Percentiles rank a stretch among this genome's conserved stretches.
These are phyloP conservation scores for Ophion obscuratus DNA, from an alignment of 2,888 invertebrate genomes.

Conservation along the genomic window DNA sequence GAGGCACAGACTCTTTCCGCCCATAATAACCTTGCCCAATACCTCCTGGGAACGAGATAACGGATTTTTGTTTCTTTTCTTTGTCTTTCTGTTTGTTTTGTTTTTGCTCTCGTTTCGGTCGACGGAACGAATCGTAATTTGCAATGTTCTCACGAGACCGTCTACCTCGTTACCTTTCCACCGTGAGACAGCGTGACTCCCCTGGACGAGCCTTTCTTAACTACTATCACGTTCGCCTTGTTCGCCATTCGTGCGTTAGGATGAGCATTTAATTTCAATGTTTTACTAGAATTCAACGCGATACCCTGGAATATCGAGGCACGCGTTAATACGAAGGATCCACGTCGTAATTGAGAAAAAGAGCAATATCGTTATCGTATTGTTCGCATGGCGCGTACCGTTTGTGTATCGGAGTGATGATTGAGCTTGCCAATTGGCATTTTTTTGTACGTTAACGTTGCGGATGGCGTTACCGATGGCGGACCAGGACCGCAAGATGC, in stretches of 20 bases:
- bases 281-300: constrained; percentile 76
- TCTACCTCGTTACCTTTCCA: constrained; percentile 76
- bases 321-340: background rate
- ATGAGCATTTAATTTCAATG: constrained; percentile 76
- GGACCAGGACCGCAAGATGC: constrained; percentile 78
- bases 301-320: constrained; percentile 72
- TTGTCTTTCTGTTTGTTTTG: background rate
- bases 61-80: background rate
- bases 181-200: constrained; percentile 82
- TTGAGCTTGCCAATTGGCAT: constrained; percentile 74
- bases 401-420: constrained; percentile 76
- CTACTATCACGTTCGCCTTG: constrained; percentile 87
- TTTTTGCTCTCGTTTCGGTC: background rate
- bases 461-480: constrained; percentile 72
- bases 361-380: constrained; percentile 16
- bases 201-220: constrained; percentile 86
- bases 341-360: background rate
- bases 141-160: constrained; percentile 36
- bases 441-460: constrained; percentile 75
- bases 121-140: background rate
- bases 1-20: constrained; percentile 78
- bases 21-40: constrained; percentile 81
- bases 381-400: constrained; percentile 70
- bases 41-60: constrained; percentile 75
- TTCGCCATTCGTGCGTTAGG: constrained; percentile 79